Base-by-base conservation (phyloP, 1,140 invertebrate genomes). In the Drosophila tsacasi region DNA sequence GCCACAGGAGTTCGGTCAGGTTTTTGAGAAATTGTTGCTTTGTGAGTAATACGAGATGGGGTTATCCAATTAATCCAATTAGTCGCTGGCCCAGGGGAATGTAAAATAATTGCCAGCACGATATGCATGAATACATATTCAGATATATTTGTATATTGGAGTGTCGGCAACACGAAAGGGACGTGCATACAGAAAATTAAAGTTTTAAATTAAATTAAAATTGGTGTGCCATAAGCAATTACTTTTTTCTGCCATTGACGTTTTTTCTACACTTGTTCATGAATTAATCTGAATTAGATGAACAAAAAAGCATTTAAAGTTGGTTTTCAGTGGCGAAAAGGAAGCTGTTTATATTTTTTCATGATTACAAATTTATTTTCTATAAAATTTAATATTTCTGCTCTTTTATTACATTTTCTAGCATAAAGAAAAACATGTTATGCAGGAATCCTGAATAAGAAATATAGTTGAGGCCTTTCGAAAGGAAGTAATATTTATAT, bases 61-160 rank as follows among this genome's bases (percentile, higher is more conserved):
- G 39, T 71, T 71, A 68, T 55, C 32, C 64, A 69, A 68, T 71
- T 74, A 61, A 73, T 73, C 57, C 46, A 74, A 74, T 61, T 74
- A 73, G 46, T 61, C 12, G 17, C 46, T 42, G 46, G 27, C 67
- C 23, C 67, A 21, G n/a, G 67, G 52, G 63, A 55, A 71, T 25
- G 49, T 27, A 10, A 19, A 54, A 37, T 68, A 47, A 69, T 69
- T 69, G 47, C 46, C 35, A 21, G 8, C 17, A 19, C 21, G 35
- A 69, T 21, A 6, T n/a, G 21, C 2, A 6, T 12, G 10, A 1
- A n/a, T n/a, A 30, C 30, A 3, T 27, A 30, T 50, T n/a, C 25
- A 32, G 30, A n/a, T 13, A 32, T 15, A 32, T 12, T 5, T 19
- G n/a, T 50, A 30, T 30, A 32, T 6, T 1, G 7, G 8, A 35